Percentiles rank a stretch among this genome's conserved stretches.
phyloP scores from a whole-genome alignment of 2,113 vertebrate genomes.

The zebrafish (Danio rerio) region DNA sequence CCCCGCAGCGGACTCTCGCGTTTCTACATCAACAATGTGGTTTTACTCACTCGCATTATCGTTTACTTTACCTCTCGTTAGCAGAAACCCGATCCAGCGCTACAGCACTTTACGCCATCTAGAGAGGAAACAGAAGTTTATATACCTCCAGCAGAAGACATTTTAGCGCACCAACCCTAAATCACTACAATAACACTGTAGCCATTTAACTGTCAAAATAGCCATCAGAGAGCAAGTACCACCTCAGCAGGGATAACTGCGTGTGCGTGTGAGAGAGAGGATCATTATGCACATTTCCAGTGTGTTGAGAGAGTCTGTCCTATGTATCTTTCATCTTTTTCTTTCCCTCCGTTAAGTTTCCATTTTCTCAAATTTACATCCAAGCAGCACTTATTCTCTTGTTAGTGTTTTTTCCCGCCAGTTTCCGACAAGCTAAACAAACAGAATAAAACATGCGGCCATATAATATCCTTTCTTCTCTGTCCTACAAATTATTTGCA shows the following conservation, averaged over 20 bases:
- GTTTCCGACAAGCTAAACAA: conserved; percentile 17
- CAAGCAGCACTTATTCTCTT: conserved; percentile 33
- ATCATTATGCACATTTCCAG: conserved; percentile 12
- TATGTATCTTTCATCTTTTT: conserved; percentile 25
- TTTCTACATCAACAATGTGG: conserved; percentile 55
- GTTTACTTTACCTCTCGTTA: conserved; percentile 59
- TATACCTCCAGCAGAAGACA: conserved; percentile 36
- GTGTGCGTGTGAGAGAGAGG: conserved; percentile 21
- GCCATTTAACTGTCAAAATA: conserved; percentile 50
- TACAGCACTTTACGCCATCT: conserved; percentile 15
- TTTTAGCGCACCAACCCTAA: conserved; percentile 30
- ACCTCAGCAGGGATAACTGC: conserved; percentile 24
- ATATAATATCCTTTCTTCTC: conserved; percentile 13
- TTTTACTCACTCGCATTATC: conserved; percentile 18
- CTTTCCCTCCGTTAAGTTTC: conserved; percentile 21
- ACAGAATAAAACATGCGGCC: conserved; percentile 16
- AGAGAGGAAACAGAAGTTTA: conserved; percentile 43
- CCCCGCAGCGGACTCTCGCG: conserved; percentile 28
- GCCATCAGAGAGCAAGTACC: conserved; percentile 14
- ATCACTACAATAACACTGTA: conserved; percentile 50
- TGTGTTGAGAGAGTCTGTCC: conserved; percentile 2
- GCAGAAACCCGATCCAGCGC: conserved; percentile 48
- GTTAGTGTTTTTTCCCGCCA: background rate
- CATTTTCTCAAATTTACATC: conserved; percentile 45
- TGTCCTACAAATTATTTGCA: conserved; percentile 16